Evolutionary conservation across 2,797 vertebrate species (phyloP).

Genomic region (Momotus momota): DNA sequence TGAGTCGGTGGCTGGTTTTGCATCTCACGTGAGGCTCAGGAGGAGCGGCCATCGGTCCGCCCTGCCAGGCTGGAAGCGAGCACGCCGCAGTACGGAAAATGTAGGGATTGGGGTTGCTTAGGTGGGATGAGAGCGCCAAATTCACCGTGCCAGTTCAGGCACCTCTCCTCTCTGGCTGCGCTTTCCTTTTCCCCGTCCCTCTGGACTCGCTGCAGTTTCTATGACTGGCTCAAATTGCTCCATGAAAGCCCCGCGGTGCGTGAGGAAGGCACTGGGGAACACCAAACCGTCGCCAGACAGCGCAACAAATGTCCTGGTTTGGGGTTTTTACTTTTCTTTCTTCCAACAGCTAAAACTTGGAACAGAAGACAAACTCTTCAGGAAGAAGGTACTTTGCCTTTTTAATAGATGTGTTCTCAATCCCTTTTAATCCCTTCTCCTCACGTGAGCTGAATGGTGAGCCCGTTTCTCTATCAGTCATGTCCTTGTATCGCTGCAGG

Average conservation of each 20-base stretch:
- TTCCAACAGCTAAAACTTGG: conserved; percentile 75
- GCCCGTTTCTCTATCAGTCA: neutral
- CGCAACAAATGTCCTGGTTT: neutral
- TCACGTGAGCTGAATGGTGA: neutral
- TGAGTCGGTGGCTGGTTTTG: neutral
- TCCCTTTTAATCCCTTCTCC: neutral
- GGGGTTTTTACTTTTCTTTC: conserved; percentile 41
- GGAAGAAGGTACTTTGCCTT: conserved; percentile 77
- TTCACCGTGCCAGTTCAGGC: neutral
- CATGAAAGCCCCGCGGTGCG: neutral
- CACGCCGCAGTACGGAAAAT: neutral
- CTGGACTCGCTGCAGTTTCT: neutral
- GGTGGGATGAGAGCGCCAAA: neutral
- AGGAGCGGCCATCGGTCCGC: neutral
- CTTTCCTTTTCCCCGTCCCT: neutral
- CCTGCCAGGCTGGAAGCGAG: neutral
- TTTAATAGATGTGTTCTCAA: neutral
- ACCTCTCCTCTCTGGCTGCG: neutral
- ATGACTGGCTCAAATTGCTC: neutral
- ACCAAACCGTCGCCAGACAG: neutral
- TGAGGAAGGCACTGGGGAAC: neutral
- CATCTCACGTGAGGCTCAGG: neutral
- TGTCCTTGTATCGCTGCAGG: neutral
- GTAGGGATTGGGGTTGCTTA: neutral
- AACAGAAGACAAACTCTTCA: conserved; percentile 80